Evolutionary conservation across 1,140 invertebrate species (phyloP).

Genomic region (Papilio machaon): DNA sequence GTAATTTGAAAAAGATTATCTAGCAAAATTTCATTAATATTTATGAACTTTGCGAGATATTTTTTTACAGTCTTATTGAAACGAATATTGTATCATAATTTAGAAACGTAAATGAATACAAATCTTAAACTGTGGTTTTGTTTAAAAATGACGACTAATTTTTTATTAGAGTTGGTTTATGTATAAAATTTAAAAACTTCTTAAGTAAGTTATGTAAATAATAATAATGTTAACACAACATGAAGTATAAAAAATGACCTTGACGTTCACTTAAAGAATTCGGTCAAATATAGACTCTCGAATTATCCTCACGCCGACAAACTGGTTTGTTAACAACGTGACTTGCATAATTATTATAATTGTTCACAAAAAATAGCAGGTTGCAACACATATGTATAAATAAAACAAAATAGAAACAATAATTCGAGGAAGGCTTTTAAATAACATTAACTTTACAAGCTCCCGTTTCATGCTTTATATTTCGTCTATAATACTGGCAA

Average conservation of each 20-base stretch:
- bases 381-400: neutral
- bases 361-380: conserved; percentile 4
- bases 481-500: no score
- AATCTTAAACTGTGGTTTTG: neutral
- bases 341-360: conserved; percentile 2
- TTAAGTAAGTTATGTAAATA: neutral
- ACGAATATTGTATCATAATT: no score
- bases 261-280: conserved; percentile 43
- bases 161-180: neutral
- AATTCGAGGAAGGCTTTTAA: neutral
- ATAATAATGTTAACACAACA: neutral
- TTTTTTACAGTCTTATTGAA: no score
- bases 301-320: conserved; percentile 22
- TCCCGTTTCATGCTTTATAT: neutral
- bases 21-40: neutral
- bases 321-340: conserved; percentile 18
- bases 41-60: no score
- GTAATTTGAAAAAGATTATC: neutral
- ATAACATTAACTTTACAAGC: neutral
- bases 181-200: conserved; percentile 23
- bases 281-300: conserved; percentile 24
- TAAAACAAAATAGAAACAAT: neutral
- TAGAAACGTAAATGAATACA: no score
- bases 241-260: conserved; percentile 33
- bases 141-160: neutral